Evolutionary conservation across 1,140 invertebrate genomes (phyloP), one percentile per base, ranked within the genome.

Genomic region (Alviniconcha marisindica): DNA sequence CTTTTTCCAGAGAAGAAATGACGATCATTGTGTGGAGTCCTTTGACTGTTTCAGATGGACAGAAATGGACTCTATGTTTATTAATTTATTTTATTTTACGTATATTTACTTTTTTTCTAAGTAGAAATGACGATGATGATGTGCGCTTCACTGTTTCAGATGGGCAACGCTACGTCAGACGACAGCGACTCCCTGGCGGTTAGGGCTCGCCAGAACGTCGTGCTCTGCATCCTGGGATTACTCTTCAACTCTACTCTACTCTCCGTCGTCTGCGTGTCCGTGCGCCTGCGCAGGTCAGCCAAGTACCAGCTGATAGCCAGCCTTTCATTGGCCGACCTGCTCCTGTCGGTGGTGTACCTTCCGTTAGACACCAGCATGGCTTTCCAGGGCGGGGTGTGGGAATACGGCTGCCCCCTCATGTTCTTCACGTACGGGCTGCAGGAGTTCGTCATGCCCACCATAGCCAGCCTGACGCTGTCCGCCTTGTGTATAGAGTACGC

Each of bases 281-380:
- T 38, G 54, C 78, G 78, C 56, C 56, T 80, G 78, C 78, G 78
- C 38, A 80, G 54, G 28, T 69, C 56, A 28, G 56, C 78, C 78
- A 80, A 80, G 78, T 80, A 80, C 56, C 78, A 80, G 78, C 60
- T 80, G 56, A 66, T 80, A 24, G 60, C 40, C 78, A 66, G 56
- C 78, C 54, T 80, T 1, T 80, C 78, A 33, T 24, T 60, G 24
- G 78, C 78, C 7, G 78, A 80, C 78, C n/a, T 80, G 24, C 1
- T 80, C 21, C 0, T 80, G 18, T 3, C 36, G 4, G 18, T 42
- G 21, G 18, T 80, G 21, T 80, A 66, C 78, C 78, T 80, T 1
- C 78, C 78, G 14, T 38, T 80, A 38, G 78, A 80, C 56, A 80
- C 78, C 78, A 36, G 56, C 78, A 80, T 80, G 78, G 78, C 78